Base-by-base conservation (phyloP, 2,888 invertebrate genomes). In the Oscheius sp. region DNA sequence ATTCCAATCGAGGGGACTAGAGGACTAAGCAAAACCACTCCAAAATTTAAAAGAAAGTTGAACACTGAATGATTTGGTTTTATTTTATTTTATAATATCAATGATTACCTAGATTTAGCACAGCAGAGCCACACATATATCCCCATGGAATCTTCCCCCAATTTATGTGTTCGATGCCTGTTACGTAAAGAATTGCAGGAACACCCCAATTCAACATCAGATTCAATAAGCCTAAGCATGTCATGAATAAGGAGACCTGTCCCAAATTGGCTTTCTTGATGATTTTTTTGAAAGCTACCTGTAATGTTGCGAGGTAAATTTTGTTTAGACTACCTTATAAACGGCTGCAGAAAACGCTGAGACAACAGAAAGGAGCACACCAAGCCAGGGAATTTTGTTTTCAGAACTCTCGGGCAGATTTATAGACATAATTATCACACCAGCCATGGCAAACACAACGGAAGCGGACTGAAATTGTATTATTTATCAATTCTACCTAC, bases 211-310 rank as follows among this genome's bases (percentile, higher is more conserved):
- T 89, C 68, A 95, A 89, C 4, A 92, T 89, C 20, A 93, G 92
- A 87, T 94, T 94, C 86, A 94, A 90, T 78, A 94, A 89, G 51
- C 95, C 95, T 82, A 96, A 90, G 33, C 94, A 90, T 0, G 94
- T 93, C 89, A 95, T 94, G 88, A 95, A 94, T 77, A 96, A 88
- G 1, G 95, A 94, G 66, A 94, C 92, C 88, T 95, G 94, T 4
- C 94, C 94, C 68, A 92, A 91, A 67, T 92, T 93, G 70, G 94
- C 93, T 85, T 94, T 94, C n/a, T 95, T 95, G 88, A 95, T 92
- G 78, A 94, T 92, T 88, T 94, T 93, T 85, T 94, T 92, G 88
- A 95, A 95, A 85, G 94, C 90, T 82, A 96, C 95, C 93, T 95
- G 86, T 5, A 32, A 3, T 28, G 20, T 33, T 20, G 26, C n/a